Evolutionary conservation across 2,113 vertebrate genomes (phyloP).

Genomic region (Thermophis baileyi): DNA sequence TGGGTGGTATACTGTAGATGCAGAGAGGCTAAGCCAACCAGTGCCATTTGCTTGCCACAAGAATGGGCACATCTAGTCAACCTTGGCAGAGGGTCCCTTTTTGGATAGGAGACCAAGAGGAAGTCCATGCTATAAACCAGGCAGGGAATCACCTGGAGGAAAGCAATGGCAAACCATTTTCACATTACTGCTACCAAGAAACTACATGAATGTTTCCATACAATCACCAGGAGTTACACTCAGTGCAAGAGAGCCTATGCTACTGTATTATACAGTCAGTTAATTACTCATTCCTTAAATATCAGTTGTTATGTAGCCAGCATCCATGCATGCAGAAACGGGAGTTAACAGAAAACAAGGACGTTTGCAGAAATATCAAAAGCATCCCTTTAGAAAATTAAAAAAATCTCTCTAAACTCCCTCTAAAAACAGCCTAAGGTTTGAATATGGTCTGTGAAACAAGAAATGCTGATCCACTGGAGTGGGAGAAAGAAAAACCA

Average conservation of each 20-base stretch:
- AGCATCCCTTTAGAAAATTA: background rate
- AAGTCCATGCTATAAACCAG: background rate
- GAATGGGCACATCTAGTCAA: background rate
- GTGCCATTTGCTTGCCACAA: background rate
- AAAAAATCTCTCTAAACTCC: background rate
- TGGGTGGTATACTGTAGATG: background rate
- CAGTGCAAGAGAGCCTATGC: background rate
- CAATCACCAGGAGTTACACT: background rate
- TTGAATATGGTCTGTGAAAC: background rate
- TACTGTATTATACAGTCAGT: background rate
- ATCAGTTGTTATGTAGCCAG: background rate
- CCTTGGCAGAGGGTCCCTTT: background rate
- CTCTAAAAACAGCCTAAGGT: background rate
- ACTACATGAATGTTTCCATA: background rate
- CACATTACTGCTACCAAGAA: background rate
- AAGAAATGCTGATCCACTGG: background rate
- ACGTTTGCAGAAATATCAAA: background rate
- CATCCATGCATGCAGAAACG: background rate
- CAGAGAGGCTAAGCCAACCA: background rate
- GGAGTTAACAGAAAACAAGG: background rate
- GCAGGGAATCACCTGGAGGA: background rate
- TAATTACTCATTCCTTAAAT: background rate
- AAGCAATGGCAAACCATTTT: background rate
- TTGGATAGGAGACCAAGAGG: background rate
- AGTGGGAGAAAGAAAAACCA: background rate